Evolutionary conservation across 2,113 vertebrate species (phyloP).

Genomic region (Ochotona curzoniae): DNA sequence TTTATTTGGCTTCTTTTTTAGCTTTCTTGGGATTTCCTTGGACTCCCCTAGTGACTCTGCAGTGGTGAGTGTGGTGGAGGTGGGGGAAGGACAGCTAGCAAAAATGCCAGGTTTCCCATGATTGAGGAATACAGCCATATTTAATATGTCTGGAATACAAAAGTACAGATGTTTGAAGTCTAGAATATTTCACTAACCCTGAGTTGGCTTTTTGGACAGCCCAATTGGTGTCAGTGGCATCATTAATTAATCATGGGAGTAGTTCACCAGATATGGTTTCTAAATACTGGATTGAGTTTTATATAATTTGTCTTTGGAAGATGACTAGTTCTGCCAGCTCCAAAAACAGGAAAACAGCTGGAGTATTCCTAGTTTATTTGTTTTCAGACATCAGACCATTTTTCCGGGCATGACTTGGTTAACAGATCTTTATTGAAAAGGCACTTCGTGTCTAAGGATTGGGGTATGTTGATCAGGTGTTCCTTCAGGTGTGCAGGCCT

Average conservation of each 20-base stretch:
- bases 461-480: background rate
- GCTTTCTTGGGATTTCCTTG: background rate
- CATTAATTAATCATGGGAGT: background rate
- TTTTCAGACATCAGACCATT: slow-evolving; percentile 11
- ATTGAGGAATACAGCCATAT: background rate
- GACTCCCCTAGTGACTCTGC: background rate
- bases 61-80: background rate
- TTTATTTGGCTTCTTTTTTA: background rate
- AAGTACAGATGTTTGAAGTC: background rate
- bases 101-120: background rate
- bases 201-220: background rate
- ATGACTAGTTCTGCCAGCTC: background rate
- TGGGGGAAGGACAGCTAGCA: background rate
- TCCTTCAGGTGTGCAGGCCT: background rate
- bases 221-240: background rate
- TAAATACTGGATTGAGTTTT: background rate
- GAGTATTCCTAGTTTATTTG: slow-evolving; percentile 6
- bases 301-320: background rate
- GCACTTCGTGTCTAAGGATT: background rate
- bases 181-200: background rate
- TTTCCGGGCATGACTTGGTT: background rate
- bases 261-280: background rate
- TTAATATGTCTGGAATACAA: background rate
- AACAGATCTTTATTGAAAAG: background rate
- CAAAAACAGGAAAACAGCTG: background rate